phyloP scores from a whole-genome alignment of 1,140 invertebrate genomes.

The Lucilia cuprina region DNA sequence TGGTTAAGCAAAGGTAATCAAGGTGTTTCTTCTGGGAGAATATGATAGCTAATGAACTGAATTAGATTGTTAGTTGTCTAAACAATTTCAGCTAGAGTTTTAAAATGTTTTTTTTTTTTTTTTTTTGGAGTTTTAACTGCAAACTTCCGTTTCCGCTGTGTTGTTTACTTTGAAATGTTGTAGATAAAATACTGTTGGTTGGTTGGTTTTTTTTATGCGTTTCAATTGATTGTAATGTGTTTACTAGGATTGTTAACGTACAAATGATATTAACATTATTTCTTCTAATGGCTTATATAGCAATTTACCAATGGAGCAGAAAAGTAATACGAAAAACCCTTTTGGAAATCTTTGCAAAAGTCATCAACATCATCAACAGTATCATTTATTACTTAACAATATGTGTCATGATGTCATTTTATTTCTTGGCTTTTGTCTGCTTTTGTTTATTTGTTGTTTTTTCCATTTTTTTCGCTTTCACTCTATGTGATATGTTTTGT shows the following conservation, averaged over 20 bases:
- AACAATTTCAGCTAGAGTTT: neutral
- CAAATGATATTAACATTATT: neutral
- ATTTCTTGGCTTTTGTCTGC: neutral
- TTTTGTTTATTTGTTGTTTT: neutral
- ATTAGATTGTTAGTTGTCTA: too few species aligned
- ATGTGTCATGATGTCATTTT: neutral
- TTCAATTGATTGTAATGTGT: neutral
- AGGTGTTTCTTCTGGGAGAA: neutral
- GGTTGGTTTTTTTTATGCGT: too few species aligned
- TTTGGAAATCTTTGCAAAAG: conserved; percentile 7
- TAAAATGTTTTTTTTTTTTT: too few species aligned
- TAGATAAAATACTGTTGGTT: neutral
- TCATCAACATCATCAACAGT: neutral
- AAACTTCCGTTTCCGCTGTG: neutral
- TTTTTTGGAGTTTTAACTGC: neutral
- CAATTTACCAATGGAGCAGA: neutral
- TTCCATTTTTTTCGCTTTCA: neutral
- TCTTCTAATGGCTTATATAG: neutral
- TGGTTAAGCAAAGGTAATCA: neutral
- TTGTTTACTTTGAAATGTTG: neutral
- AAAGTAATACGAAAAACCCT: neutral
- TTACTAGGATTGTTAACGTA: neutral
- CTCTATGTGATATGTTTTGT: neutral
- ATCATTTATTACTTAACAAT: neutral
- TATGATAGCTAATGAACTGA: neutral